These are phyloP conservation scores for Antechinus stuartii DNA, from an alignment of 2,113 vertebrate species.

Conservation along the genomic window DNA sequence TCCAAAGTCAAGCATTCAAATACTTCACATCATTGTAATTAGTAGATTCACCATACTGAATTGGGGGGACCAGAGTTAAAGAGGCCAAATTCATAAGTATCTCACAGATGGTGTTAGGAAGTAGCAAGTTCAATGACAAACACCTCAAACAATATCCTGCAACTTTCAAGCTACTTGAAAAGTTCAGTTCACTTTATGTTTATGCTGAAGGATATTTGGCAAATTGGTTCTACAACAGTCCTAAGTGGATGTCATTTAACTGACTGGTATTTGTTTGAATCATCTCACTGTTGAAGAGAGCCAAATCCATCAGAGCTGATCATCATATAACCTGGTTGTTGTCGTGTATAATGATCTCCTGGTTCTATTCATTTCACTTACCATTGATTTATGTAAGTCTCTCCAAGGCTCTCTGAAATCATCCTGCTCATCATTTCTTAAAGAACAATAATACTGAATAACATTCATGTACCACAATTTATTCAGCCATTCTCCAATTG, in stretches of 20 bases:
- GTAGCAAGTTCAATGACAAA: constrained; percentile 3
- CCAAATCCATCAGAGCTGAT: too few species aligned
- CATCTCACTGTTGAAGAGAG: too few species aligned
- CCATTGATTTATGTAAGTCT: too few species aligned
- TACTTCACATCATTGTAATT: not conserved
- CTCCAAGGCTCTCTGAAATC: too few species aligned
- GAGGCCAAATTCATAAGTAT: not conserved
- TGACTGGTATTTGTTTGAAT: not conserved
- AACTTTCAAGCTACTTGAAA: not conserved
- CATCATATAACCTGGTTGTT: too few species aligned
- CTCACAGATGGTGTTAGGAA: not conserved
- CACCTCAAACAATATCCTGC: not conserved
- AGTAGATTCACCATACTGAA: not conserved
- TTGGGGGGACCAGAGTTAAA: not conserved
- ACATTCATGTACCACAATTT: too few species aligned
- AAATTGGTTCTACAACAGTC: not conserved
- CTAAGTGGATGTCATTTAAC: not conserved
- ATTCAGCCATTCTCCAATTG: too few species aligned
- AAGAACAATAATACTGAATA: too few species aligned
- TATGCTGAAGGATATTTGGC: not conserved
- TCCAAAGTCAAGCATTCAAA: not conserved
- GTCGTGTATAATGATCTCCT: too few species aligned
- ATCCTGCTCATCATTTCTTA: too few species aligned
- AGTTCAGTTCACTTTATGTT: not conserved
- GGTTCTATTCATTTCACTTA: too few species aligned